phyloP scores from a whole-genome alignment of 2,888 invertebrate genomes.

The Sthenelais limicola region DNA sequence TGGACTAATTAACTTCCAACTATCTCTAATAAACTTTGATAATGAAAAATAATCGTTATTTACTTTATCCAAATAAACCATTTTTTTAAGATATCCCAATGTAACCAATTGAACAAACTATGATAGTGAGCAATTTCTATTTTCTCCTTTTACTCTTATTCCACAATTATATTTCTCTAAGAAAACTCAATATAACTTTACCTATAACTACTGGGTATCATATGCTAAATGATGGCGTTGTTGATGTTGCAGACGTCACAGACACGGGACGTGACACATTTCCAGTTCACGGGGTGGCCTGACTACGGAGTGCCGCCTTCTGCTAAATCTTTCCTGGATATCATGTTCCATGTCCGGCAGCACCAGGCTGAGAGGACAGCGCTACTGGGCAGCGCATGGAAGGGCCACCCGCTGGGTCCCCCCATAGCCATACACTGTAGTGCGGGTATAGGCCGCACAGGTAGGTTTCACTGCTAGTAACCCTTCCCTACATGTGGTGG shows the following conservation, averaged over 20 bases:
- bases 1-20: not conserved
- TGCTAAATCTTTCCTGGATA: slow-evolving; percentile 90
- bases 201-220: not conserved
- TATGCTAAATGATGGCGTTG: too few relatives aligned
- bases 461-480: slow-evolving; percentile 83
- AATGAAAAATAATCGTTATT: not conserved
- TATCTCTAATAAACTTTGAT: not conserved
- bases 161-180: not conserved
- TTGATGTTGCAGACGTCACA: slow-evolving; percentile 70
- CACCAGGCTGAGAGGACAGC: slow-evolving; percentile 79
- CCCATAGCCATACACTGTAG: slow-evolving; percentile 75
- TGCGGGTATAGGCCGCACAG: slow-evolving; percentile 76
- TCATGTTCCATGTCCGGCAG: slow-evolving; percentile 86
- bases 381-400: slow-evolving; percentile 89
- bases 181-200: not conserved
- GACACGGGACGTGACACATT: slow-evolving; percentile 84
- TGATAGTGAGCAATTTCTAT: not conserved
- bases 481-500: not conserved
- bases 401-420: slow-evolving; percentile 92
- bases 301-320: slow-evolving; percentile 96
- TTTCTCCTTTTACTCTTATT: not conserved
- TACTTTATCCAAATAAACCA: too few relatives aligned
- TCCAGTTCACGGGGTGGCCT: slow-evolving; percentile 94
- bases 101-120: not conserved
- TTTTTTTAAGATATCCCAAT: not conserved